phyloP scores from a whole-genome alignment of 2,797 vertebrate species.

The Chaenodraco wilsoni region DNA sequence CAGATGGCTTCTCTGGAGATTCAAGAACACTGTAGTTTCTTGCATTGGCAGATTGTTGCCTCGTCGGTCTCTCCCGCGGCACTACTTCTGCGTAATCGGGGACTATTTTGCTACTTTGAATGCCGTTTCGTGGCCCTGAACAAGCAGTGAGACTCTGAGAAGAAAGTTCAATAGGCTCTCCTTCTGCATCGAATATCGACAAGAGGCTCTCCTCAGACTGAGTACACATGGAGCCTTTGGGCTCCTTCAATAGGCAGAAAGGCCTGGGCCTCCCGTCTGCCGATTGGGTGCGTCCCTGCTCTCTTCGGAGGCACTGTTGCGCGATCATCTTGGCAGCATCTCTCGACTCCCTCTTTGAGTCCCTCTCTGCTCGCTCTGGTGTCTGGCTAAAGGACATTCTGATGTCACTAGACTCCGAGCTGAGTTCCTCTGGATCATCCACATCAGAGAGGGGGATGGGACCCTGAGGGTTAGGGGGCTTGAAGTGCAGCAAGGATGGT shows the following conservation, averaged over 20 bases:
- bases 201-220: constrained; percentile 89
- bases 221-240: constrained; percentile 81
- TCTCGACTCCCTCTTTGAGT: constrained; percentile 71
- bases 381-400: constrained; percentile 74
- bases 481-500: constrained; percentile 70
- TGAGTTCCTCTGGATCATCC: constrained; percentile 84
- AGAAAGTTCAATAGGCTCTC: constrained; percentile 87
- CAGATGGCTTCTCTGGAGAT: constrained; percentile 79
- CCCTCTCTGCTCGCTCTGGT: constrained; percentile 75
- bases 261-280: constrained; percentile 82
- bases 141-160: constrained; percentile 80
- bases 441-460: constrained; percentile 83
- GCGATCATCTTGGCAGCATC: constrained; percentile 71
- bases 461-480: constrained; percentile 52
- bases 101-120: constrained; percentile 68
- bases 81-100: constrained; percentile 76
- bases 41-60: constrained; percentile 72
- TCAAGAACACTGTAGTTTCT: constrained; percentile 80
- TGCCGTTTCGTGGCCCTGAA: constrained; percentile 76
- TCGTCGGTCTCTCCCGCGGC: constrained; percentile 82
- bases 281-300: constrained; percentile 75
- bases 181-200: constrained; percentile 87
- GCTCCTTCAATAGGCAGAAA: constrained; percentile 85
- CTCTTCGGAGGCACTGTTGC: constrained; percentile 72
- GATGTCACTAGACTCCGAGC: constrained; percentile 82